Conservation (phyloP, 2,797 vertebrate genomes). For the Arremon aurantiirostris region DNA sequence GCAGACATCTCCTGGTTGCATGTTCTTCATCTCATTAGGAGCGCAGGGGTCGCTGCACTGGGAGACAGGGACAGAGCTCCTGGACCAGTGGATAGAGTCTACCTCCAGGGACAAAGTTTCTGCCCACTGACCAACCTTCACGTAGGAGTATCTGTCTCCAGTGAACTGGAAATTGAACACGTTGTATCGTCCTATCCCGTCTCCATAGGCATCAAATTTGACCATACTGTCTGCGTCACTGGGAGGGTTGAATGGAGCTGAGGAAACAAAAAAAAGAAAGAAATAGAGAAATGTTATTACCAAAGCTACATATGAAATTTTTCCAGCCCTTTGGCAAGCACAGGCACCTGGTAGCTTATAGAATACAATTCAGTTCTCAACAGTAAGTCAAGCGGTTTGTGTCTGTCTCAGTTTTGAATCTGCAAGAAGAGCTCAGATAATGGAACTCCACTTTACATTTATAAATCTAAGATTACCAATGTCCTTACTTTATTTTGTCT, state of each 20-base stretch:
- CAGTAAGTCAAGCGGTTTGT: neutral
- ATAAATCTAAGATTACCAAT: neutral
- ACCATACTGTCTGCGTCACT: conserved; percentile 85
- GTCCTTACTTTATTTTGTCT: neutral
- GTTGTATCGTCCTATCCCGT: conserved; percentile 94
- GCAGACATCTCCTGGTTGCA: conserved; percentile 98
- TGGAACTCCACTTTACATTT: neutral
- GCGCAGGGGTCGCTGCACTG: conserved; percentile 98
- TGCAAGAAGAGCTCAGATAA: neutral
- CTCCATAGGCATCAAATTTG: conserved; percentile 94
- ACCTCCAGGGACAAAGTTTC: conserved; percentile 88
- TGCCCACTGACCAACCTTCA: conserved; percentile 95
- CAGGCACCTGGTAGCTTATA: neutral
- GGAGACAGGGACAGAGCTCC: conserved; percentile 83
- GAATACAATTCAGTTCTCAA: neutral
- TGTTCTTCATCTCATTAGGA: conserved; percentile 98
- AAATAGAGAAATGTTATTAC: neutral
- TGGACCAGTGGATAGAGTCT: conserved; percentile 92
- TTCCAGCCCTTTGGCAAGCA: neutral
- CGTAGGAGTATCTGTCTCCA: conserved; percentile 85
- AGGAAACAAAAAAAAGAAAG: neutral
- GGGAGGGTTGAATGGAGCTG: conserved; percentile 90
- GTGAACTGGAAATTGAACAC: conserved; percentile 94
- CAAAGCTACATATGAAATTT: neutral
- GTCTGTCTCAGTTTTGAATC: neutral